Percentiles rank a stretch among this genome's conserved stretches.
These are phyloP conservation scores for Mesembrinibis cayennensis DNA, from an alignment of 2,113 vertebrate genomes.

Conservation along the genomic window DNA sequence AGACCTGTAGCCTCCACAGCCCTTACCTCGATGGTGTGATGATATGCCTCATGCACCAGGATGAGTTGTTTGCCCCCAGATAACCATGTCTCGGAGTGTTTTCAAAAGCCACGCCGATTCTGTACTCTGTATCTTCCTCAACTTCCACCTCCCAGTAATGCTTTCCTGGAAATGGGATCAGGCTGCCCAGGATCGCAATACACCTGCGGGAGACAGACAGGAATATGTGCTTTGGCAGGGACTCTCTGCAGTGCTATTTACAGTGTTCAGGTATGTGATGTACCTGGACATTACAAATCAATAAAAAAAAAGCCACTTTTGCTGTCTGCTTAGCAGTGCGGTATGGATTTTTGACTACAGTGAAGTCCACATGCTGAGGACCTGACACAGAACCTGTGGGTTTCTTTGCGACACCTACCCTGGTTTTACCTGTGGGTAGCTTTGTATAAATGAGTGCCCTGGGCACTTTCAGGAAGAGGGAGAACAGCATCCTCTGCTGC, in stretches of 20 bases:
- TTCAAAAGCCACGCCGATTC: conserved; percentile 85
- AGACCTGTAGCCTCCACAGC: neutral
- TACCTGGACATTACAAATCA: neutral
- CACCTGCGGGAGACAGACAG: conserved; percentile 74
- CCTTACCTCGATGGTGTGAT: conserved; percentile 84
- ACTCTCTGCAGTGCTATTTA: neutral
- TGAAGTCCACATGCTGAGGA: neutral
- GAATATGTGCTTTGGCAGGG: neutral
- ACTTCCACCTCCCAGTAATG: conserved; percentile 95
- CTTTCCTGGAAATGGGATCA: conserved; percentile 84
- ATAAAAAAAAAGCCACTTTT: neutral
- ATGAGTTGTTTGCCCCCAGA: conserved; percentile 82
- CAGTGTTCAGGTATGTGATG: neutral
- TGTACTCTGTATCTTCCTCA: conserved; percentile 81
- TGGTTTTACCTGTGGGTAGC: neutral
- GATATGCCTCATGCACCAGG: conserved; percentile 93
- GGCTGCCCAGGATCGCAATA: conserved; percentile 86
- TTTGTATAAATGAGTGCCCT: neutral
- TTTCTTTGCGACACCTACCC: neutral
- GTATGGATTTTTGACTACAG: neutral
- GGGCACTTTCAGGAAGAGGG: neutral
- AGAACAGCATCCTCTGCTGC: neutral
- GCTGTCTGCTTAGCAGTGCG: neutral
- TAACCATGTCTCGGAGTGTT: conserved; percentile 83
- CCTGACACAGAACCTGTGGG: neutral